Evolutionary conservation across 2,888 invertebrate species (phyloP).

Genomic region (Watsonalla cultraria): DNA sequence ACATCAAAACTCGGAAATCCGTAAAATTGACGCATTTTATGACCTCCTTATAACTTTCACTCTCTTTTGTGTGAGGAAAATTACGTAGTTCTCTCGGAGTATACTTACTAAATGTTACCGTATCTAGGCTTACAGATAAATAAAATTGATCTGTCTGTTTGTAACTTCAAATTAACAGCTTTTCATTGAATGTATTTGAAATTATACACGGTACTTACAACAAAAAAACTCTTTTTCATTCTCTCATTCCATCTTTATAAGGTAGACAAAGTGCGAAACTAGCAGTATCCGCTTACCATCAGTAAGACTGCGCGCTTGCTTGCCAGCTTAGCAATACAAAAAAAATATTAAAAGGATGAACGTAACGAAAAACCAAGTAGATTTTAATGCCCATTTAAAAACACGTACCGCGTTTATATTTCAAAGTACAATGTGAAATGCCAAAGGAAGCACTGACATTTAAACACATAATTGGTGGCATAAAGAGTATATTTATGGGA

Average conservation of each 20-base stretch:
- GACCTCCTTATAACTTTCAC: conserved; percentile 30
- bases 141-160: too few species aligned
- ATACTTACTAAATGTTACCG: neutral
- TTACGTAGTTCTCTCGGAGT: conserved; percentile 13
- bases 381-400: neutral
- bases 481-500: neutral
- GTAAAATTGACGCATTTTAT: conserved; percentile 49
- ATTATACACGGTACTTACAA: too few species aligned
- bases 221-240: too few species aligned
- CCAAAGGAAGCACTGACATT: neutral
- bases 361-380: neutral
- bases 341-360: neutral
- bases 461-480: neutral
- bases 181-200: too few species aligned
- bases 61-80: conserved; percentile 24
- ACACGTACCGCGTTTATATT: too few species aligned
- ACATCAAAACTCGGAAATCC: conserved; percentile 52
- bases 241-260: too few species aligned
- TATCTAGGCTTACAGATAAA: too few species aligned
- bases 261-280: too few species aligned
- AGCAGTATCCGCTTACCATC: too few species aligned
- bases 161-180: too few species aligned
- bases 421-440: neutral
- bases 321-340: too few species aligned
- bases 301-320: too few species aligned